Percentiles rank a stretch among this genome's conserved stretches.
Conservation (phyloP, 2,888 invertebrate genomes). For the Dorcus hopei region DNA sequence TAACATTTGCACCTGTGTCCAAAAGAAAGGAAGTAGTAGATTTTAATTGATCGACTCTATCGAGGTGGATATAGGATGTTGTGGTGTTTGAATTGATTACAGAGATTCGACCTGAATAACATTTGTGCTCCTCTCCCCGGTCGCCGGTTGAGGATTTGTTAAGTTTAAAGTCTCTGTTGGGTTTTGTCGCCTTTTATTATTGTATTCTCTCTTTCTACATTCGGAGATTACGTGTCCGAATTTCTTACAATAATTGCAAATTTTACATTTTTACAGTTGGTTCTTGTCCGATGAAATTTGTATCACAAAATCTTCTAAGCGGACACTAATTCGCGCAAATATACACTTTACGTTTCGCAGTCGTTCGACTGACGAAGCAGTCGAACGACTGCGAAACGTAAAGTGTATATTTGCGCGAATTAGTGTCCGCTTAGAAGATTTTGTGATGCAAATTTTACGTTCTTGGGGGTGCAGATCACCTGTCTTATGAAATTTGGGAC, state of each 20-base stretch:
- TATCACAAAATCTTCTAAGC: no score
- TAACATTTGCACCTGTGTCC: conserved; percentile 19
- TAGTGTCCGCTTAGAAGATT: no score
- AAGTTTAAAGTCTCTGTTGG: conserved; percentile 2
- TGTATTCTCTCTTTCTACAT: conserved; percentile 26
- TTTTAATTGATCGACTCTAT: neutral
- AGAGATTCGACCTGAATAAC: conserved; percentile 13
- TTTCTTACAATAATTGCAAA: conserved; percentile 22
- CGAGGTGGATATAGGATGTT: neutral
- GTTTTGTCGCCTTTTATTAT: conserved; percentile 11
- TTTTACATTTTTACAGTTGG: no score
- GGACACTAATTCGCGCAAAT: no score
- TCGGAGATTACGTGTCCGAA: conserved; percentile 18
- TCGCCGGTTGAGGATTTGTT: neutral
- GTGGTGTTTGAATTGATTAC: conserved; percentile 4
- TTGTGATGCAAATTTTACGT: no score
- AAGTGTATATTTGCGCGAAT: no score
- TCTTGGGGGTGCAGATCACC: no score
- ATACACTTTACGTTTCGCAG: no score
- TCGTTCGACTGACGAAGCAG: no score
- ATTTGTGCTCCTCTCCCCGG: conserved; percentile 6
- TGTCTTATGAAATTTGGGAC: no score
- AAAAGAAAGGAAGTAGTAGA: conserved; percentile 11
- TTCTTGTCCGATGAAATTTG: no score
- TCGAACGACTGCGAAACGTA: no score